phyloP scores from a whole-genome alignment of 2,113 vertebrate genomes.

The Hyla sarda region DNA sequence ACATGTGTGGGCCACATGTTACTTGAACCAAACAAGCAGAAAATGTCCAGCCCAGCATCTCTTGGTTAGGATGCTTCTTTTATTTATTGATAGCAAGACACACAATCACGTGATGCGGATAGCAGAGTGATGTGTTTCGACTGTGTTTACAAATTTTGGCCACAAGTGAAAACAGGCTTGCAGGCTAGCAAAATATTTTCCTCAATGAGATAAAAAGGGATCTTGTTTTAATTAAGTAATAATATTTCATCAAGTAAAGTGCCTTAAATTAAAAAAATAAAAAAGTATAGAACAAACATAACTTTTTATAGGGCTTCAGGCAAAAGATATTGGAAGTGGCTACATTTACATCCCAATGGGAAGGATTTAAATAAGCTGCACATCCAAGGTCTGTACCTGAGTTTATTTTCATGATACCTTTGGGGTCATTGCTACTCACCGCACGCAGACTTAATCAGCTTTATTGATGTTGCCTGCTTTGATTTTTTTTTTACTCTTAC shows the following conservation, averaged over 20 bases:
- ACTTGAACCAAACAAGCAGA: no score
- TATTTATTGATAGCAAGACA: no score
- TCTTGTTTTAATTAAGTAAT: constrained; percentile 2
- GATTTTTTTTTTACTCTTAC: constrained; percentile 43
- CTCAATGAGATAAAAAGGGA: background rate
- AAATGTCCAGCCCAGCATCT: no score
- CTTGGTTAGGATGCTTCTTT: no score
- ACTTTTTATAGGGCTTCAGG: constrained; percentile 15
- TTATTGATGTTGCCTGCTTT: constrained; percentile 49
- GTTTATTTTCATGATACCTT: constrained; percentile 47
- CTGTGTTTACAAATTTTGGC: no score
- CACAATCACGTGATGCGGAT: no score
- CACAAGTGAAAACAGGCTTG: background rate
- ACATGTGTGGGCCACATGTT: no score
- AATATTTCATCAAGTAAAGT: constrained; percentile 53
- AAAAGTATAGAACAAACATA: constrained; percentile 18
- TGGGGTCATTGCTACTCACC: constrained; percentile 35
- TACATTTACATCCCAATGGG: background rate
- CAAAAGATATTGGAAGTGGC: background rate
- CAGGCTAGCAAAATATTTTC: background rate
- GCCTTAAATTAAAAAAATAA: constrained; percentile 22
- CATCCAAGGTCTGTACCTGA: constrained; percentile 27
- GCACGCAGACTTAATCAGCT: constrained; percentile 49
- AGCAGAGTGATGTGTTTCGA: no score
- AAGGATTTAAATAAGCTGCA: constrained; percentile 31